Conservation (phyloP, 2,797 vertebrate genomes). For the Lepidocolaptes lacrymiger region DNA sequence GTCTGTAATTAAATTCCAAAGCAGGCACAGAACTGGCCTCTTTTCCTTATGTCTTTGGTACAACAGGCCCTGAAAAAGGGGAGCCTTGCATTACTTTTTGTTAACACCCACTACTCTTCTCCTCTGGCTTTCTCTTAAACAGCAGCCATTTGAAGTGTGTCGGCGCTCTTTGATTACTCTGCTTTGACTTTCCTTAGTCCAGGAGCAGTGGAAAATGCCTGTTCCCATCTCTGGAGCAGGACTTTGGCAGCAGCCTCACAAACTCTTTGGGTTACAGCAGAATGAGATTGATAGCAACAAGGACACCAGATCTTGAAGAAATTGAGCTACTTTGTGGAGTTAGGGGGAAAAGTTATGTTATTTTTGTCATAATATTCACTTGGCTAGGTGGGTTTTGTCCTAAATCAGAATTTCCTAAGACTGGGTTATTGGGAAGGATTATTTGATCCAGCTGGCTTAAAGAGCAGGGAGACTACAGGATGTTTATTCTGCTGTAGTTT, state of each 20-base stretch:
- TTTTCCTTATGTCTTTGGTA: background rate
- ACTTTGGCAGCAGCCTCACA: background rate
- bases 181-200: background rate
- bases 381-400: background rate
- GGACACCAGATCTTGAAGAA: background rate
- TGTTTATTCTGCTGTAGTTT: background rate
- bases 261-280: background rate
- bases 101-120: background rate
- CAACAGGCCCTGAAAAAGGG: background rate
- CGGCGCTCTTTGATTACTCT: background rate
- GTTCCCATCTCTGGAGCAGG: background rate
- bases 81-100: background rate
- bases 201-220: background rate
- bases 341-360: background rate
- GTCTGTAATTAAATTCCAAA: background rate
- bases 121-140: rapidly evolving
- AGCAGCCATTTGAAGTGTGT: background rate
- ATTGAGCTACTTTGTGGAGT: background rate
- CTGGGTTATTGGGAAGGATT: background rate
- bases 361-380: background rate
- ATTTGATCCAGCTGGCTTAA: background rate
- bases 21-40: background rate
- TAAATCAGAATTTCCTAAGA: background rate
- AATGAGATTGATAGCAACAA: background rate
- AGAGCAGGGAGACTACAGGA: background rate